Evolutionary conservation across 2,113 vertebrate genomes (phyloP).

Genomic region (Ginglymostoma cirratum): DNA sequence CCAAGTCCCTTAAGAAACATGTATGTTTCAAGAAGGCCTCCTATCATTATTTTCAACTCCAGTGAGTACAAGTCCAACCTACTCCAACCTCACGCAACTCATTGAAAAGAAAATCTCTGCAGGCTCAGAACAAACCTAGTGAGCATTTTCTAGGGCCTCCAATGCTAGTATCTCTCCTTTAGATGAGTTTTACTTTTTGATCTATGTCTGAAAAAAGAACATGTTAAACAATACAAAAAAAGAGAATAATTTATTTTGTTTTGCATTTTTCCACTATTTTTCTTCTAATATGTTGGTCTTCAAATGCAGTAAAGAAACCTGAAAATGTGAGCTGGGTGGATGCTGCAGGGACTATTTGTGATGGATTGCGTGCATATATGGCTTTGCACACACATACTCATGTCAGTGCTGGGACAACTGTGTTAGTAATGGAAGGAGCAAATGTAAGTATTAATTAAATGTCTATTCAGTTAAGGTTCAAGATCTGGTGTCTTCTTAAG

Average conservation of each 20-base stretch:
- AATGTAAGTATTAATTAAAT: slow-evolving; percentile 66
- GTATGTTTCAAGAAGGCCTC: no score
- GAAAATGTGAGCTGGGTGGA: slow-evolving; percentile 73
- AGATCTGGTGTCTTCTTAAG: neutral
- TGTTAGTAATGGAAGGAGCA: slow-evolving; percentile 83
- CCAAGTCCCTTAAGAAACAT: no score
- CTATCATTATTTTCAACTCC: no score
- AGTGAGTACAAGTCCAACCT: no score
- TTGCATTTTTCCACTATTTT: neutral
- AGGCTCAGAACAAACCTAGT: no score
- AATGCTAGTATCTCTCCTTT: no score
- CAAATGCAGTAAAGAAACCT: slow-evolving; percentile 72
- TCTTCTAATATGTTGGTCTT: slow-evolving; percentile 28
- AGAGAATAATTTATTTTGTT: neutral
- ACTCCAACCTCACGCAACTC: no score
- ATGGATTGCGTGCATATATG: slow-evolving; percentile 76
- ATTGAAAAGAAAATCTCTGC: no score
- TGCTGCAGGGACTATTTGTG: slow-evolving; percentile 69
- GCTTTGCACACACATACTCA: slow-evolving; percentile 80
- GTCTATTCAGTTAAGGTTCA: neutral
- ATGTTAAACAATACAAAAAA: no score
- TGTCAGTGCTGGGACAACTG: slow-evolving; percentile 67
- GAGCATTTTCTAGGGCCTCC: no score
- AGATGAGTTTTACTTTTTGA: no score
- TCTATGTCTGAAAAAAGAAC: no score